These are phyloP conservation scores for Parauchenoglanis ngamensis DNA, from an alignment of 2,797 vertebrate genomes.

Conservation along the genomic window DNA sequence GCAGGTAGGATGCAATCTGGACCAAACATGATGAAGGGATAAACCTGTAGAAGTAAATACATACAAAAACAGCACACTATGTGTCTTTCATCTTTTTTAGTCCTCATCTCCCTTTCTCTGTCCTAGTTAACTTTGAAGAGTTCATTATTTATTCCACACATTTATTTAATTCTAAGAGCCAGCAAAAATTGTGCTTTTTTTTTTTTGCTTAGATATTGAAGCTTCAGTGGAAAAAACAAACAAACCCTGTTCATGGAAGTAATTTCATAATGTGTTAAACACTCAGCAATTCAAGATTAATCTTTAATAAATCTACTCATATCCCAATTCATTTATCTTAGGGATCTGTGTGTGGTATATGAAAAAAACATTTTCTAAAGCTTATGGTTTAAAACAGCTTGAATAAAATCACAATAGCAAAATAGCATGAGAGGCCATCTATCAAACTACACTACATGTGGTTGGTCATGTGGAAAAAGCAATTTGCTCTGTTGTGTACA, in stretches of 20 bases:
- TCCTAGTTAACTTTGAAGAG: not conserved
- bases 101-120: not conserved
- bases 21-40: not conserved
- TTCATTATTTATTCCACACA: not conserved
- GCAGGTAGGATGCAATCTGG: not conserved
- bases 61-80: not conserved
- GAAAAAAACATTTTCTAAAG: not conserved
- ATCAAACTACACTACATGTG: slow-evolving; percentile 10
- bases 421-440: not conserved
- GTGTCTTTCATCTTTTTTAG: not conserved
- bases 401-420: slow-evolving; percentile 28
- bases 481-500: slow-evolving; percentile 3
- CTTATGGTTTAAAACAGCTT: slow-evolving; percentile 10
- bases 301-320: not conserved
- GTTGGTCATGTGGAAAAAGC: slow-evolving; percentile 13
- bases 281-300: not conserved
- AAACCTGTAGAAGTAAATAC: not conserved
- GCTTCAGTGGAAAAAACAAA: not conserved
- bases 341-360: not conserved
- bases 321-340: not conserved
- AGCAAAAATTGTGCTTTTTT: not conserved
- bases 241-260: not conserved
- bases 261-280: not conserved
- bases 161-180: not conserved
- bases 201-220: not conserved